phyloP scores from a whole-genome alignment of 2,113 vertebrate species.

The Phaethon lepturus region DNA sequence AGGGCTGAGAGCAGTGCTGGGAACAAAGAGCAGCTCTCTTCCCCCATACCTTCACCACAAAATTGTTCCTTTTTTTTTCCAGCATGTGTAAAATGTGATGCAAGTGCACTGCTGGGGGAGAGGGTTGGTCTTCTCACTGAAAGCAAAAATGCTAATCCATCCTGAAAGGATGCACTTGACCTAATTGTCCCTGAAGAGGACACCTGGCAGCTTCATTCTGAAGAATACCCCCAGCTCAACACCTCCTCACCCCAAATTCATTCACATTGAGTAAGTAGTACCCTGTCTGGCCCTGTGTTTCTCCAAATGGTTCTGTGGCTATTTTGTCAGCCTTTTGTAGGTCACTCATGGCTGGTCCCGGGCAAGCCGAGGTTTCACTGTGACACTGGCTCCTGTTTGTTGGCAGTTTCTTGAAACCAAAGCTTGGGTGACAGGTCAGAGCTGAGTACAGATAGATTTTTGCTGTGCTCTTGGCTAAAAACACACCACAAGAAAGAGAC shows the following conservation, averaged over 20 bases:
- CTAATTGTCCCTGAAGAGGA: neutral
- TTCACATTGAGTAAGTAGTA: neutral
- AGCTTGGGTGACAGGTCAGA: neutral
- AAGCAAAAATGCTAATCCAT: neutral
- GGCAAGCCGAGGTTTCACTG: accelerated
- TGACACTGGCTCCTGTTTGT: neutral
- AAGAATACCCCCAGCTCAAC: neutral
- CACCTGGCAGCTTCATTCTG: neutral
- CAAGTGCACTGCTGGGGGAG: neutral
- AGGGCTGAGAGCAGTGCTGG: neutral
- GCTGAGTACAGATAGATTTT: neutral
- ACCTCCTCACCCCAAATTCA: neutral
- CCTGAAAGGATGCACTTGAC: neutral
- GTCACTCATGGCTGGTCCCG: neutral
- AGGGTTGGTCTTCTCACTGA: neutral
- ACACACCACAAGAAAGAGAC: conserved; percentile 16
- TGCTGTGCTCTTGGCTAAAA: neutral
- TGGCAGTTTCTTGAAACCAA: neutral
- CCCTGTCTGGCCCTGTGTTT: neutral
- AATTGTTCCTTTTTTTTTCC: neutral
- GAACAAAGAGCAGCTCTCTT: neutral
- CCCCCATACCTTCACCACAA: neutral
- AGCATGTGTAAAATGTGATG: neutral
- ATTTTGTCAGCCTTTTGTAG: neutral
- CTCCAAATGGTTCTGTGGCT: neutral